phyloP scores from a whole-genome alignment of 1,140 invertebrate species.

The Armadillidium nasatum region DNA sequence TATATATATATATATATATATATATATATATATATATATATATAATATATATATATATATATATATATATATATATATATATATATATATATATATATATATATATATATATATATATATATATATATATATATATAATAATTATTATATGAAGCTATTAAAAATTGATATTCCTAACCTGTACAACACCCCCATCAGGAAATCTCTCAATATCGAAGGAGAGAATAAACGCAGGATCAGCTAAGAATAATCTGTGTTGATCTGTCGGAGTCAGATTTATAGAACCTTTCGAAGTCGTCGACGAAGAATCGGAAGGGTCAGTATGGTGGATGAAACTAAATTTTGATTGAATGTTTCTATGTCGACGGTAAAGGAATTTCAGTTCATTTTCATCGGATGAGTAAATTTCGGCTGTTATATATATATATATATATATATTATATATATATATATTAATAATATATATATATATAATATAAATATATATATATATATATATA shows the following conservation, averaged over 20 bases:
- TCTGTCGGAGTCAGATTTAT: not conserved
- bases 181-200: constrained; percentile 37
- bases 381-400: not conserved
- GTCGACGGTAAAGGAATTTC: not conserved
- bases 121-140: not conserved
- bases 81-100: constrained; percentile 11
- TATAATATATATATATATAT: not conserved
- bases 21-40: not conserved
- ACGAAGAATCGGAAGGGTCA: not conserved
- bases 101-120: not conserved
- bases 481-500: too few relatives aligned
- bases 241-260: not conserved
- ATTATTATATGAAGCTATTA: not conserved
- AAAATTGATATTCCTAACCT: constrained; percentile 17
- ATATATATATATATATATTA: too few relatives aligned
- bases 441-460: too few relatives aligned
- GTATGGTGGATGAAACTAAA: not conserved
- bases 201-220: constrained; percentile 30
- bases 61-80: not conserved
- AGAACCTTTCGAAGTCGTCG: not conserved
- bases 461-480: too few relatives aligned
- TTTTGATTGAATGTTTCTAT: not conserved
- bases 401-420: not conserved
- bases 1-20: not conserved
- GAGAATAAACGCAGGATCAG: constrained; percentile 19